Evolutionary conservation across 2,888 invertebrate genomes (phyloP).

Genomic region (Gymnocheta viridis): DNA sequence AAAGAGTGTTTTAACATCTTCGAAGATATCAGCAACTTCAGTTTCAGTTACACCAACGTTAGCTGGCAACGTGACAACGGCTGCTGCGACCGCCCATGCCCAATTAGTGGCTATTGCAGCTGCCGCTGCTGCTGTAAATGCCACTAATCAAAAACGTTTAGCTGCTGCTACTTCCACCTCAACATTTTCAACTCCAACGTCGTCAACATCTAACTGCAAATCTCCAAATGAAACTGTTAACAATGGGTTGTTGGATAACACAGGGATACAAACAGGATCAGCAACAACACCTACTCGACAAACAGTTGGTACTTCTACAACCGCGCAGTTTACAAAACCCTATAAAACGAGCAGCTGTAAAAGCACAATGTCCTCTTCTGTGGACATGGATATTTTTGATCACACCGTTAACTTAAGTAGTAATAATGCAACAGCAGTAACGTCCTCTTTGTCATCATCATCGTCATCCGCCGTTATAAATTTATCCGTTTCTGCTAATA

Average conservation of each 20-base stretch:
- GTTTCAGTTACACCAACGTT: slow-evolving; percentile 27
- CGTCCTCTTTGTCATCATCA: slow-evolving; percentile 56
- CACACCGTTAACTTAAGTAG: slow-evolving; percentile 72
- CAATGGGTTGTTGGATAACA: slow-evolving; percentile 66
- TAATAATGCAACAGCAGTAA: slow-evolving; percentile 34
- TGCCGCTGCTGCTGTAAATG: slow-evolving; percentile 70
- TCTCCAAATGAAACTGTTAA: slow-evolving; percentile 49
- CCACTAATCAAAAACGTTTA: slow-evolving; percentile 69
- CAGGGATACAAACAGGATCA: slow-evolving; percentile 51
- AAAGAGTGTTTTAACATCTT: slow-evolving; percentile 57
- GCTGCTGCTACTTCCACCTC: neutral
- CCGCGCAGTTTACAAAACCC: slow-evolving; percentile 67
- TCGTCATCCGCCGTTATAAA: slow-evolving; percentile 56
- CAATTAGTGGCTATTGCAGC: slow-evolving; percentile 70
- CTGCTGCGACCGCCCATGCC: slow-evolving; percentile 70
- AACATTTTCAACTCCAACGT: slow-evolving; percentile 44
- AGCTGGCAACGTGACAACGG: slow-evolving; percentile 61
- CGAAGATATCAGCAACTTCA: slow-evolving; percentile 9
- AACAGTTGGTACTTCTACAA: slow-evolving; percentile 71
- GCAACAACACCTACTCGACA: slow-evolving; percentile 44
- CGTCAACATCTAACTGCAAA: slow-evolving; percentile 40
- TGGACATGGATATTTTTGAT: slow-evolving; percentile 75
- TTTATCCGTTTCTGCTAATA: slow-evolving; percentile 60
- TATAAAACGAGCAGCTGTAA: slow-evolving; percentile 65
- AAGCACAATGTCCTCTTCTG: slow-evolving; percentile 52